Conservation (phyloP, 2,888 invertebrate genomes). For the Macropis europaea region DNA sequence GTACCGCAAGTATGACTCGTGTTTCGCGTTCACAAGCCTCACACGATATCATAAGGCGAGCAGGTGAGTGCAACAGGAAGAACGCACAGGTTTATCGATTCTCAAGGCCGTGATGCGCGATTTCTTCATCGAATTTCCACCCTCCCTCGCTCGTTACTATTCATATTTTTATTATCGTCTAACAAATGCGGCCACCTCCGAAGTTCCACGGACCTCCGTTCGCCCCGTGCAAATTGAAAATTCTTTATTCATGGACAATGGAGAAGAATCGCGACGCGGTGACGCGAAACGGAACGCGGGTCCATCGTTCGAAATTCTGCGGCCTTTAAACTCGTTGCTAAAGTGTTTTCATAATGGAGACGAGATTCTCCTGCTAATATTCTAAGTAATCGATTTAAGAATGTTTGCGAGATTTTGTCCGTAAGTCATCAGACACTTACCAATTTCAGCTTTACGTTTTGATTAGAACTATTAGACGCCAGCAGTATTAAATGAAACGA, state of each 20-base stretch:
- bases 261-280: constrained; percentile 1
- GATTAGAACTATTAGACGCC: no score
- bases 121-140: constrained; percentile 13
- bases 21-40: no score
- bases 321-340: neutral
- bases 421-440: no score
- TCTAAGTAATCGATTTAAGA: no score
- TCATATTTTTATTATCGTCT: constrained; percentile 41
- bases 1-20: no score
- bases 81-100: constrained; percentile 38
- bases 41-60: no score
- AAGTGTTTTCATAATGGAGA: no score
- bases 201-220: neutral
- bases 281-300: neutral
- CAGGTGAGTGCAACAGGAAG: no score
- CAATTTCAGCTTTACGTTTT: no score
- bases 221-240: constrained; percentile 41
- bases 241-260: constrained; percentile 46
- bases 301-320: neutral
- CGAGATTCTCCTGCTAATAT: no score
- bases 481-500: no score
- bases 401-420: no score
- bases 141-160: constrained; percentile 3
- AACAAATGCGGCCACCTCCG: constrained; percentile 24
- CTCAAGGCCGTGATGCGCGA: neutral